These are phyloP conservation scores for Chrysolina oricalcia DNA, from an alignment of 2,888 invertebrate genomes.

Conservation along the genomic window DNA sequence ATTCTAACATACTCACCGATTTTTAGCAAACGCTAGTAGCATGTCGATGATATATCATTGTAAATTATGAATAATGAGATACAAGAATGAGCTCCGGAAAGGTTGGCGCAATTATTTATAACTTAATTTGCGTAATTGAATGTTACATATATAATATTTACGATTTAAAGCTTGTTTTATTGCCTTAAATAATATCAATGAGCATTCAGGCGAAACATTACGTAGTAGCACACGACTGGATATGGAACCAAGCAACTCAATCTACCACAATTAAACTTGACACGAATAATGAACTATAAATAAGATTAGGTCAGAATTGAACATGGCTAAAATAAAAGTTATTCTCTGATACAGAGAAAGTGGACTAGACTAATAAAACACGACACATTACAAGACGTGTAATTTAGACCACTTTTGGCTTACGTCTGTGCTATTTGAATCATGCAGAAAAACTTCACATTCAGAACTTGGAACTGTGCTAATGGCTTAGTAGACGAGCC, in stretches of 20 bases:
- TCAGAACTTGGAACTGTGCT: too few relatives aligned
- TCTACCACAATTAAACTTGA: neutral
- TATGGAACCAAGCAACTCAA: neutral
- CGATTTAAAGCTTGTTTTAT: conserved; percentile 4
- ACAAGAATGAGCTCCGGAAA: neutral
- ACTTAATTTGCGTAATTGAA: conserved; percentile 24
- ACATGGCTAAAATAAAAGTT: too few relatives aligned
- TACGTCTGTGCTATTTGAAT: too few relatives aligned
- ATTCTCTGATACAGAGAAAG: too few relatives aligned
- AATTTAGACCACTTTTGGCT: too few relatives aligned
- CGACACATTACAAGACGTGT: too few relatives aligned
- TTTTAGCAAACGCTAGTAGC: neutral
- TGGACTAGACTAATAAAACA: too few relatives aligned
- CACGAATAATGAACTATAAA: too few relatives aligned
- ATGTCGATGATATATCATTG: conserved; percentile 17
- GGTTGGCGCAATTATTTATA: conserved; percentile 15
- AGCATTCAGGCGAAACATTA: conserved; percentile 5
- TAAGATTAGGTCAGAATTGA: too few relatives aligned
- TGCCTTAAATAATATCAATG: conserved; percentile 1
- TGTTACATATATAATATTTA: conserved; percentile 22
- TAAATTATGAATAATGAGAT: conserved; percentile 9
- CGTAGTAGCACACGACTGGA: neutral
- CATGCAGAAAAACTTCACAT: too few relatives aligned
- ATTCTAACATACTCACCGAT: neutral
- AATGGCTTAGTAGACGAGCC: too few relatives aligned